phyloP scores from a whole-genome alignment of 2,113 vertebrate species.

The Oncorhynchus clarkii region DNA sequence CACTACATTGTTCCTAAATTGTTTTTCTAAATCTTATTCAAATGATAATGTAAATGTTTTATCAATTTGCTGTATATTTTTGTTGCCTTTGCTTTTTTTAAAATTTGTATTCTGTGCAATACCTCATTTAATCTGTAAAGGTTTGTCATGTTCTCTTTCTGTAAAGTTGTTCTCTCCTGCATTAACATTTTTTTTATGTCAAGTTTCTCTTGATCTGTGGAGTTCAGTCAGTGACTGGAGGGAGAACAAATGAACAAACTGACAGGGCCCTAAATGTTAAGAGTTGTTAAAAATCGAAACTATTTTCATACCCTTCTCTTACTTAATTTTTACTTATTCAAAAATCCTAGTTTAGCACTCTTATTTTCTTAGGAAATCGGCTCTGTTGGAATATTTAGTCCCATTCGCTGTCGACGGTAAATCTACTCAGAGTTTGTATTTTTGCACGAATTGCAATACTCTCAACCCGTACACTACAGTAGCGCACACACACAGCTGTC shows the following conservation, averaged over 20 bases:
- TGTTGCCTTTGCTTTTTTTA: conserved; percentile 94
- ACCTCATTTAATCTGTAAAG: conserved; percentile 96
- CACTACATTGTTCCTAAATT: conserved; percentile 87
- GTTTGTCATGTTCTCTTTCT: conserved; percentile 81
- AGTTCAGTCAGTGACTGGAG: conserved; percentile 70
- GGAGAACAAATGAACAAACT: conserved; percentile 65
- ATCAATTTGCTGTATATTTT: conserved; percentile 93
- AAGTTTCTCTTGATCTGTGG: conserved; percentile 68
- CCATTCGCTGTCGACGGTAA: conserved; percentile 76
- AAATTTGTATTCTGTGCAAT: conserved; percentile 93
- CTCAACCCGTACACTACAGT: neutral
- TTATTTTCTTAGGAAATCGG: conserved; percentile 83
- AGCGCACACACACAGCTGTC: neutral
- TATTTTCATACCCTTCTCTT: conserved; percentile 97
- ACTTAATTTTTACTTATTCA: conserved; percentile 91
- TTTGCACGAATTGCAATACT: conserved; percentile 77
- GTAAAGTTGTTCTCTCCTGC: conserved; percentile 55
- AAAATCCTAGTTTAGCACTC: conserved; percentile 84
- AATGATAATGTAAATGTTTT: conserved; percentile 94
- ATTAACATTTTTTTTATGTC: conserved; percentile 81
- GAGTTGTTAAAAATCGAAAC: conserved; percentile 82
- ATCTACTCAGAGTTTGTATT: conserved; percentile 79
- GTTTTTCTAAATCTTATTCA: conserved; percentile 87
- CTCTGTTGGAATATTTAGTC: conserved; percentile 78
- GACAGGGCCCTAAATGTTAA: conserved; percentile 73